Evolutionary conservation across 2,797 vertebrate species (phyloP), one percentile per base, ranked within the genome.

Genomic region (Vipera latastei): DNA sequence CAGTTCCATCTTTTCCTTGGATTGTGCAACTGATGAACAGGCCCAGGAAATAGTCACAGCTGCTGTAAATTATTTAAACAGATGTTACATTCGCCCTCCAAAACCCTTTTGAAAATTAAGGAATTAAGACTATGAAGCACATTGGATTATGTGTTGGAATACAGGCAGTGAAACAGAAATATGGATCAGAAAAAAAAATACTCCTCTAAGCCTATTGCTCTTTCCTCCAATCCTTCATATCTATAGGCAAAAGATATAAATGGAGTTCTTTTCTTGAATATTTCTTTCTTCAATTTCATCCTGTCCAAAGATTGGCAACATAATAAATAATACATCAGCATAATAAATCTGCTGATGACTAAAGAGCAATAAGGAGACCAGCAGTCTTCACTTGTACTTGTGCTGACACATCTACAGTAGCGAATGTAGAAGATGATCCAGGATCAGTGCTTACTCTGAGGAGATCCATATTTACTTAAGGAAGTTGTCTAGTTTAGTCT

Each of bases 401-500:
- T 73, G 7, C 60, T 86, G 38, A 83, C 20, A 59, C 16, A 26
- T 59, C 32, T 44, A 22, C 2, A 9, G 51, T 53, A 53, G 51
- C 44, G 22, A 38, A 18, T 90, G 8, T 56, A 18, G 22, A n/a
- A 44, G 86, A 56, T 28, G 7, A 87, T 48, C 2, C 48, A 8
- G 61, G 56, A 25, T 26, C 56, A 90, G 28, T 87, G 53, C 51
- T 73, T 26, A 53, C 1, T 11, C 86, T 9, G 3, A 0, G 60
- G 32, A 90, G 69, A 38, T 20, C 59, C 0, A 28, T 53, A 5
- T 59, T 96, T 95, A 97, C 95, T 98, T 98, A 13, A 99, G 97
- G 95, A 98, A 99, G 92, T 92, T 92, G 44, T 99, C 98, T 95
- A 99, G 95, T 4, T 96, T 98, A 56, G 98, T 98, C 94, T 98